Evolutionary conservation across 1,140 invertebrate species (phyloP).

Genomic region (Popillia japonica): DNA sequence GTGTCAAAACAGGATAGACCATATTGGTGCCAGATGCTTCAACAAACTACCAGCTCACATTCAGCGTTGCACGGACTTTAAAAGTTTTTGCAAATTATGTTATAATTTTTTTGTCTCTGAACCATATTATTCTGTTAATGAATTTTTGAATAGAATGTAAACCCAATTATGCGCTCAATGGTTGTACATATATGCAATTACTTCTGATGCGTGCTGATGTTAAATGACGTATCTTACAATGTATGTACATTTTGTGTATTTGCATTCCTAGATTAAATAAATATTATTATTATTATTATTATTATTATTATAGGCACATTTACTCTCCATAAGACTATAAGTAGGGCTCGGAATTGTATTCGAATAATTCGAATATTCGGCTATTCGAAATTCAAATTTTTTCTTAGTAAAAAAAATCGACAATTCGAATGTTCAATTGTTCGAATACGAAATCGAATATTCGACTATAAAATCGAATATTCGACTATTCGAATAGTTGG

Average conservation of each 20-base stretch:
- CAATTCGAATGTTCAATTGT: too few species aligned
- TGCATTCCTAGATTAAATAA: not conserved
- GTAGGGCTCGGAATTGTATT: too few species aligned
- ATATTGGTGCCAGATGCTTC: not conserved
- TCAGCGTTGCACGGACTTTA: not conserved
- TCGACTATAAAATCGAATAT: too few species aligned
- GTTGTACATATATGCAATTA: not conserved
- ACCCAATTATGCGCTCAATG: not conserved
- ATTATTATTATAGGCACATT: too few species aligned
- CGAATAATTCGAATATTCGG: too few species aligned
- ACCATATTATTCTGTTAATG: not conserved
- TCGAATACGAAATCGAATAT: too few species aligned
- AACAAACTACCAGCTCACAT: not conserved
- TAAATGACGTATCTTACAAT: not conserved
- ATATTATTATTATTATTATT: not conserved
- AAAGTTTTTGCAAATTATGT: not conserved
- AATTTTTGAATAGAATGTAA: not conserved
- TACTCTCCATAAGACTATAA: too few species aligned
- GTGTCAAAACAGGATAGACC: conserved; percentile 5
- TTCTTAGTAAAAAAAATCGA: too few species aligned
- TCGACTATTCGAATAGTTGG: too few species aligned
- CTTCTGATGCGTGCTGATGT: not conserved
- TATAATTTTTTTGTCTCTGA: not conserved
- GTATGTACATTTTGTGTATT: conserved; percentile 9
- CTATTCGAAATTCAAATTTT: too few species aligned